Evolutionary conservation across 2,113 vertebrate species (phyloP).

Genomic region (Lanius collurio): DNA sequence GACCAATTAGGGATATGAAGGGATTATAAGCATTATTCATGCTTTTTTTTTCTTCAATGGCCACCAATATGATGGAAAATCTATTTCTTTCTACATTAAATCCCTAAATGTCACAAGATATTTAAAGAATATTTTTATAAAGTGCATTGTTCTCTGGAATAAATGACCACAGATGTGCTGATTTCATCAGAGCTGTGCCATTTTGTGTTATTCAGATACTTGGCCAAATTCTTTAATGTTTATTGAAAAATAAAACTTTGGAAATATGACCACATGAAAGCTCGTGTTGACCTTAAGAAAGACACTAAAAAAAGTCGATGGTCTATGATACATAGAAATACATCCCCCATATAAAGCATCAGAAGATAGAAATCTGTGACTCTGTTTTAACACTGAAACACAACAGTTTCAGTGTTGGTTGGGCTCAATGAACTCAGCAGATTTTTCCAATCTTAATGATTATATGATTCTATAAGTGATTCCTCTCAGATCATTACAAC

Average conservation of each 20-base stretch:
- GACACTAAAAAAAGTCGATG: neutral
- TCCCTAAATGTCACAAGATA: neutral
- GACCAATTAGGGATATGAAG: neutral
- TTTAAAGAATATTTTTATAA: neutral
- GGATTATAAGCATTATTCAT: neutral
- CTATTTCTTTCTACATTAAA: neutral
- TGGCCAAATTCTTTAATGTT: neutral
- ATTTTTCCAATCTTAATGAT: neutral
- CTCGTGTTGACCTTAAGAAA: neutral
- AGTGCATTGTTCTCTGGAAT: neutral
- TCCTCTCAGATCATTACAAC: neutral
- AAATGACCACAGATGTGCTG: neutral
- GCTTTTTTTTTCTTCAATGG: neutral
- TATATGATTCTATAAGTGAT: neutral
- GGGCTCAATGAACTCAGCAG: neutral
- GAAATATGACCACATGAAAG: neutral
- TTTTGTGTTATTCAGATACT: neutral
- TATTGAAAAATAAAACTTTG: neutral
- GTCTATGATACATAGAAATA: neutral
- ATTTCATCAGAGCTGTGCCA: neutral
- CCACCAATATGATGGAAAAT: neutral
- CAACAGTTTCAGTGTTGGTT: neutral
- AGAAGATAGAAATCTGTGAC: neutral
- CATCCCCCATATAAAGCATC: accelerated
- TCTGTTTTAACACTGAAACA: neutral